Base-by-base conservation (phyloP, 2,113 vertebrate genomes). In the Rhodinocichla rosea region DNA sequence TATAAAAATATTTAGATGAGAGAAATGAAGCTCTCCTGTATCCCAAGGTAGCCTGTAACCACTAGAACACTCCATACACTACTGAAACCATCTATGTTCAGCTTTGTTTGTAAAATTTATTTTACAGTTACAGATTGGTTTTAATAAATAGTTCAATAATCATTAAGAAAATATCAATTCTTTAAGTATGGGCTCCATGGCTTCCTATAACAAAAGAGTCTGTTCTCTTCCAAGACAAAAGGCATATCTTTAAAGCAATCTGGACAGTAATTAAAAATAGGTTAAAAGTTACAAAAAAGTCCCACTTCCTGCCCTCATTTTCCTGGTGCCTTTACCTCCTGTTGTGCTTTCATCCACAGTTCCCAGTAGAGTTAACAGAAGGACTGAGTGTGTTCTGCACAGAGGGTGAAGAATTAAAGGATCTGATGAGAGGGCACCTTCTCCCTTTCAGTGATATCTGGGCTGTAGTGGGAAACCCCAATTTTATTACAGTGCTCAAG, bases 1-100 rank as follows among this genome's bases (percentile, higher is more conserved):
- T n/a, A 15, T 11, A 7, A 90, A 68, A 87, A 42, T 74, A 86
- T 44, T 80, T 59, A 59, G 18, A 35, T 39, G 17, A 83, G 13
- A 26, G 13, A 74, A 65, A 18, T 37, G 15, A 83, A 49, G 27
- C 16, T 83, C 24, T 49, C 14, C 22, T 55, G 15, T 35, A 17
- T 60, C 32, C 35, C 64, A 87, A 52, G 37, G 32, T 53, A 81
- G 64, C 8, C 19, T 69, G 7, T 53, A 86, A 62, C 12, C 6
- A 62, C 40, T 53, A 53, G 28, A 77, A 74, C 5, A 21, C 17
- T 68, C 13, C 33, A 47, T 32, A 19, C 14, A n/a, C 44, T 52
- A 60, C n/a, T n/a, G 40, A 88, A 83, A 83, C 2, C 3, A 56
- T 44, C 15, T 39, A 22, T 0, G 0, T 53, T 77, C 75, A 80